These are phyloP conservation scores for Stenopsyche tienmushanensis DNA, from an alignment of 1,140 invertebrate genomes.

Conservation along the genomic window DNA sequence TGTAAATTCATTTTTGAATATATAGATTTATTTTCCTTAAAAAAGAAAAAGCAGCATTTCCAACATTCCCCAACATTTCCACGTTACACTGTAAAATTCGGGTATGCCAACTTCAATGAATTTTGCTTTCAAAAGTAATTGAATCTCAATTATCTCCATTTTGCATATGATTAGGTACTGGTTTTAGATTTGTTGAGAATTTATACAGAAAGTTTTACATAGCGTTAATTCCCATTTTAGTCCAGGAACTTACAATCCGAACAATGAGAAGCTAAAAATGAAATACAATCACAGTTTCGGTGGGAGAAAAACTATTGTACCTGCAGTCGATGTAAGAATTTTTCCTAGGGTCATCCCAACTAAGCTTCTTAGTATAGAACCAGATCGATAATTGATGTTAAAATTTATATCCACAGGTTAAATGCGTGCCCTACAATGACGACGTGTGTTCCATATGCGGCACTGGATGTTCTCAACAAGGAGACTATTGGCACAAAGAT, in stretches of 20 bases:
- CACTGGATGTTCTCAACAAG: slow-evolving; percentile 51
- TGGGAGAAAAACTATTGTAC: slow-evolving; percentile 24
- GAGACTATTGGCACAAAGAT: slow-evolving; percentile 56
- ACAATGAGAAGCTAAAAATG: slow-evolving; percentile 29
- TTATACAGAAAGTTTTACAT: too few relatives aligned
- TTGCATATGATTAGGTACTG: too few relatives aligned
- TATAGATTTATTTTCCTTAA: too few relatives aligned
- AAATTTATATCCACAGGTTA: slow-evolving; percentile 50
- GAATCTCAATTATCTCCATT: too few relatives aligned
- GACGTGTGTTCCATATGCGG: slow-evolving; percentile 51
- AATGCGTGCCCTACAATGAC: slow-evolving; percentile 55
- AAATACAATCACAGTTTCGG: slow-evolving; percentile 39
- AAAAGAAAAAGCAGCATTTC: too few relatives aligned
- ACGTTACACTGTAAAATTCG: too few relatives aligned
- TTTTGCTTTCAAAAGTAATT: too few relatives aligned
- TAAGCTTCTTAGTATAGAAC: slow-evolving; percentile 51
- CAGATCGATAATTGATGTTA: slow-evolving; percentile 47
- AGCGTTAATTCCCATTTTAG: slow-evolving; percentile 21
- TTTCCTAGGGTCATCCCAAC: background rate
- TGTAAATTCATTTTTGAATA: too few relatives aligned
- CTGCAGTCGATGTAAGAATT: slow-evolving; percentile 36
- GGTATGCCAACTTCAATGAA: too few relatives aligned
- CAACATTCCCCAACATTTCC: too few relatives aligned
- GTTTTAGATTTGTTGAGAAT: too few relatives aligned
- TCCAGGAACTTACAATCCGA: slow-evolving; percentile 34